Base-by-base conservation (phyloP, 2,888 invertebrate genomes). In the Empis livida region DNA sequence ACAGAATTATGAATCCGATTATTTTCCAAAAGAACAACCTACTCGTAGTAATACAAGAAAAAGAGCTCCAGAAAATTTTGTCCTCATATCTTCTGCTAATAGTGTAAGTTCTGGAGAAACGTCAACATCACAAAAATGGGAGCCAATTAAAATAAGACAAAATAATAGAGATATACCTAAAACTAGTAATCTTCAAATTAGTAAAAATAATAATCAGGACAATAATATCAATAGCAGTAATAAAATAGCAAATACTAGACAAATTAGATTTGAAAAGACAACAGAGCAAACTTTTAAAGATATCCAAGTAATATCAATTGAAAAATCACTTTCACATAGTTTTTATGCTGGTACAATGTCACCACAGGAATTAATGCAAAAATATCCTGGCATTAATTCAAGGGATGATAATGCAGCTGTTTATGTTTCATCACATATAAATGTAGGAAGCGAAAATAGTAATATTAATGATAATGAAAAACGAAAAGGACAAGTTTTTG, bases 261-360 rank as follows among this genome's bases (percentile, higher is more conserved):
- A 27, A 8, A 27, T 27, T 27, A 27, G 23, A 27, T 27, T 6
- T 27, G 23, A 27, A 27, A 27, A 9, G 8, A 35, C 1, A 14
- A 3, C 39, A 10, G 27, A 50, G 15, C 40, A 50, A n/a, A 42
- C 51, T 16, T 35, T 50, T 4, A 49, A 54, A 16, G 52, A 57
- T 20, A 43, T 58, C 11, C 58, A 60, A 10, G 55, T 57, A 14
- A 53, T 70, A 3, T 62, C 63, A 3, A 61, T 70, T 30, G 61
- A 67, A 46, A 69, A 69, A 51, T 70, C 70, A 0, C 60, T 60
- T 44, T 71, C 71, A 1, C 62, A 67, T 41, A 66, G 67, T 48
- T 70, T 62, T 45, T 70, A 70, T 50, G 70, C 64, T 35, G 71
- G 71, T 10, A 61, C 67, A 3, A 50, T 59, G 2, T 44, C 59